Conservation (phyloP, 2,888 invertebrate genomes). For the Philopedon plagiatum region DNA sequence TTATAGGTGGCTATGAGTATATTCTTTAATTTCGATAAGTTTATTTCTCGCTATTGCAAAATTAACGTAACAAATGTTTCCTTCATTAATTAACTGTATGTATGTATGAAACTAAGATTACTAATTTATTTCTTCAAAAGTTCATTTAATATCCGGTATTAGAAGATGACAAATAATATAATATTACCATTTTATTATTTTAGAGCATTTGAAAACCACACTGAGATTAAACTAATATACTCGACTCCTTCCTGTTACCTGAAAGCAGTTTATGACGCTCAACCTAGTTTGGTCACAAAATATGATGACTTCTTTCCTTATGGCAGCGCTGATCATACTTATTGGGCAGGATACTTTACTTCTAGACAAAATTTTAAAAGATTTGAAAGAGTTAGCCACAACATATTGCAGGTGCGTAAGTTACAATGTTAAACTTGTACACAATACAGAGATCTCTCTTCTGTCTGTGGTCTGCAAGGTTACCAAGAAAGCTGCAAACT, state of each 20-base stretch:
- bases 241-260: conserved; percentile 88
- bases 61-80: too few species aligned
- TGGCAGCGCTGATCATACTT: conserved; percentile 85
- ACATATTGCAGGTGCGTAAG: conserved; percentile 76
- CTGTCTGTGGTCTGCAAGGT: too few species aligned
- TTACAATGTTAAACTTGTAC: too few species aligned
- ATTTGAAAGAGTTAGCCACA: conserved; percentile 81
- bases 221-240: conserved; percentile 79
- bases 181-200: conserved; percentile 30
- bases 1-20: too few species aligned
- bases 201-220: conserved; percentile 62
- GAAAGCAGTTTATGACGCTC: conserved; percentile 72
- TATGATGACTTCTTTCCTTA: conserved; percentile 93
- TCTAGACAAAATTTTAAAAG: conserved; percentile 86
- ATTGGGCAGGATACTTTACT: conserved; percentile 94
- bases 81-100: too few species aligned
- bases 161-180: background rate
- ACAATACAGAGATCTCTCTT: too few species aligned
- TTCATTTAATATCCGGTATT: too few species aligned
- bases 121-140: too few species aligned
- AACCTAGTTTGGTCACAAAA: conserved; percentile 76
- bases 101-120: too few species aligned
- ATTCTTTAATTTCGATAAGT: too few species aligned
- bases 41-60: too few species aligned
- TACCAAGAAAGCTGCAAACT: too few species aligned